Evolutionary conservation across 2,888 invertebrate species (phyloP), one percentile per base, ranked within the genome.

Genomic region (Nycteola revayana): DNA sequence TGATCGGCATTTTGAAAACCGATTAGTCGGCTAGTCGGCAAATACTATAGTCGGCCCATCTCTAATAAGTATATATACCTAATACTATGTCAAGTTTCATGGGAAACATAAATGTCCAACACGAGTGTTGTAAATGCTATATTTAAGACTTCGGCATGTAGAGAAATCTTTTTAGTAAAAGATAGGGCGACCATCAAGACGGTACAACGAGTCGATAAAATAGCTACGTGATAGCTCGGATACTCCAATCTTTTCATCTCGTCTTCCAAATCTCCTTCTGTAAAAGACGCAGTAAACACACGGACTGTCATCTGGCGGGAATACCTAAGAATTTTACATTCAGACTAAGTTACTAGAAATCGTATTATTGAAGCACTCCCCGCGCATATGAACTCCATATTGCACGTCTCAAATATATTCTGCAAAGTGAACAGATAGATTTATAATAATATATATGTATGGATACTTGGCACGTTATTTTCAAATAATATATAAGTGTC

Each of bases 161-260:
- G 41, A 38, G 30, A 32, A 56, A 56, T 56, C 39, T 47, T 58
- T n/a, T 57, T 57, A 26, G 45, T 41, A 39, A 54, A 52, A 50
- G 45, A 21, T 21, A 21, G 21, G 51, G 40, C 55, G 60, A 63
- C 66, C 65, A 70, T 72, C 63, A 63, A 67, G 72, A 63, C 66
- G 60, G 57, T 58, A 50, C 61, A 57, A 66, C 65, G 68, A 57
- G 50, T 47, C 75, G 66, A 85, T 86, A 85, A 86, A 85, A 78
- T 68, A 70, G 74, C 71, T 71, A 83, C 86, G 83, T 85, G 85
- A 78, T 84, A 60, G 64, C 68, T 59, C 67, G 66, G 73, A 70
- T 74, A 59, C 65, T 69, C 62, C 76, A 77, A 85, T 84, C 84
- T 83, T 76, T 76, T 74, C 73, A 75, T 80, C 70, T 74, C 65